Percentiles rank a stretch among this genome's conserved stretches.
Conservation (phyloP, 2,113 vertebrate species). For the Prietella phreatophila region DNA sequence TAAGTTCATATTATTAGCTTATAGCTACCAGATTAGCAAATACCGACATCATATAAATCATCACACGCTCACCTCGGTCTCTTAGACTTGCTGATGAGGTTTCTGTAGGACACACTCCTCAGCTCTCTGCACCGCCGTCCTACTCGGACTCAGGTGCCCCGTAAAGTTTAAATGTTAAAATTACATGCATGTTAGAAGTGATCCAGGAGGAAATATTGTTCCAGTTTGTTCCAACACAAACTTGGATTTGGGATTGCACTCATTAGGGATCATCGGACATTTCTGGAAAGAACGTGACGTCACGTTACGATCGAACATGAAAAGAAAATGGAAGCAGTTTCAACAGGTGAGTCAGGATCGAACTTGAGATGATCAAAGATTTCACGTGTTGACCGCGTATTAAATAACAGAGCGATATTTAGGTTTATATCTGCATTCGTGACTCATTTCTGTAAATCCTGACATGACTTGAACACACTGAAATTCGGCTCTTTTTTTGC, state of each 20-base stretch:
- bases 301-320: no score
- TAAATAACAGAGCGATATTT: not conserved
- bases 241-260: not conserved
- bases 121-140: no score
- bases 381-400: not conserved
- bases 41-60: not conserved
- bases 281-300: not conserved
- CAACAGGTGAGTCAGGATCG: not conserved
- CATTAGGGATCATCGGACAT: not conserved
- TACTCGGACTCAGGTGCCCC: not conserved
- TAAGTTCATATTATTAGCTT: not conserved
- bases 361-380: not conserved
- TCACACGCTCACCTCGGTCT: not conserved
- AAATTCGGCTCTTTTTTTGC: not conserved
- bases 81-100: not conserved
- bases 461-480: not conserved
- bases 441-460: not conserved
- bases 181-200: not conserved
- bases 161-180: not conserved
- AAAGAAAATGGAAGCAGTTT: not conserved
- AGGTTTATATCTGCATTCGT: not conserved
- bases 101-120: not conserved
- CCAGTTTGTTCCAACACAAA: not conserved
- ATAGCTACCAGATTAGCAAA: not conserved
- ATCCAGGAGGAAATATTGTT: not conserved